Conservation (phyloP, 2,113 vertebrate species). For the Turnix velox region DNA sequence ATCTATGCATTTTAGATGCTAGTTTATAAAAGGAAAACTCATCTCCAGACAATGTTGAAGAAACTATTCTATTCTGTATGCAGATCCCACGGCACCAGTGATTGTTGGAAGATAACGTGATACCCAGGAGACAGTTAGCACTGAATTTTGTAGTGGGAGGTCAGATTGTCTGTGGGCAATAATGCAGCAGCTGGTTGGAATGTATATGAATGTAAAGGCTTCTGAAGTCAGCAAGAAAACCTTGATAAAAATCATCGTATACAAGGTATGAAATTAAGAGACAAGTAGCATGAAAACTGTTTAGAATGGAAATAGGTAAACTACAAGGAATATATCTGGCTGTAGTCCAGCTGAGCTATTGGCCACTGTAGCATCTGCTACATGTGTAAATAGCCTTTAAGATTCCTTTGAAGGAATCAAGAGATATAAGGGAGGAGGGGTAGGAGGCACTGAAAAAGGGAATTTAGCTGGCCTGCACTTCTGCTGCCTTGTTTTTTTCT, state of each 20-base stretch:
- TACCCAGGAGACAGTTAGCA: not conserved
- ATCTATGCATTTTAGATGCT: not conserved
- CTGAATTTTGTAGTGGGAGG: not conserved
- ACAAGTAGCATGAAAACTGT: not conserved
- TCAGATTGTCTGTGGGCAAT: rapidly evolving
- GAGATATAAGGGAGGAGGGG: too few species aligned
- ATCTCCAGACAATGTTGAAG: not conserved
- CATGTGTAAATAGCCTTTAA: too few species aligned
- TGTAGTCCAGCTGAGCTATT: not conserved
- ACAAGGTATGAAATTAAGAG: not conserved
- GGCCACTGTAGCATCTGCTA: not conserved
- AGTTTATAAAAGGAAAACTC: not conserved
- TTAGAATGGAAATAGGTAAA: not conserved
- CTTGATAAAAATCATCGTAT: not conserved
- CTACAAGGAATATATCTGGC: too few species aligned
- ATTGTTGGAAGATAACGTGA: not conserved
- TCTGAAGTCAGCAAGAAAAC: not conserved
- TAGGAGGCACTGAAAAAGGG: too few species aligned
- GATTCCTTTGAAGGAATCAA: too few species aligned
- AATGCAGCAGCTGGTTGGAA: not conserved
- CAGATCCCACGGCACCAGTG: not conserved
- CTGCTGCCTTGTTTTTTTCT: too few species aligned
- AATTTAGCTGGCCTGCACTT: too few species aligned
- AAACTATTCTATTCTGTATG: not conserved
- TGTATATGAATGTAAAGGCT: not conserved